Base-by-base conservation (phyloP, 2,888 invertebrate species). In the Exocentrus adspersus region DNA sequence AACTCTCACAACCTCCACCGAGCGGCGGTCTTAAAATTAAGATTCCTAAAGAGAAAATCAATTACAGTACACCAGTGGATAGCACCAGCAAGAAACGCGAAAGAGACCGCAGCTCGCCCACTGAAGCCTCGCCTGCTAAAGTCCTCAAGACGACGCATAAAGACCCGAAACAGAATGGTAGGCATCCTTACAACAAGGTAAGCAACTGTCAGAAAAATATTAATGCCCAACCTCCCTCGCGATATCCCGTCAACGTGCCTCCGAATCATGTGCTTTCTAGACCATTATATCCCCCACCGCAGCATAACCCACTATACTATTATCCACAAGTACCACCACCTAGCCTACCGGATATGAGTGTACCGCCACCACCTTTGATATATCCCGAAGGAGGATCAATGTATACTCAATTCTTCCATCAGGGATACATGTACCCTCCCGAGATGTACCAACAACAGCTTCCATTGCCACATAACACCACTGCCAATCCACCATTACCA, bases 1-100 rank as follows among this genome's bases (percentile, higher is more conserved):
- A 86, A 52, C 51, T 70, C 30, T 60, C 68, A 6, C 62, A 68
- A 48, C 51, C 51, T 1, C 68, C 72, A 54, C 70, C 65, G 6
- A 68, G 65, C 41, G 61, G 62, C 50, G 71, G 88, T 1, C 81
- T 93, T 42, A 93, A 92, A 81, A 91, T 93, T 73, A 93, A 93
- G 84, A 93, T 94, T 70, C 88, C 92, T 20, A 92, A 92, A 76
- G 92, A 92, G 68, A 87, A 88, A 61, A 85, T 91, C 73, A 74
- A 77, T 71, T 78, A 74, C 61, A 58, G 46, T 51, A 72, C 52
- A 19, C 45, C 70, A 69, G 64, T 64, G 53, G 63, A 63, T 7
- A 45, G 56, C 28, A 46, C 17, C 57, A 48, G 62, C 60, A 71
- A 59, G 60, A 75, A 65, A 42, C 64, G 73, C 21, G 70, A 72